phyloP scores from a whole-genome alignment of 2,113 vertebrate species.

The Tursiops truncatus region DNA sequence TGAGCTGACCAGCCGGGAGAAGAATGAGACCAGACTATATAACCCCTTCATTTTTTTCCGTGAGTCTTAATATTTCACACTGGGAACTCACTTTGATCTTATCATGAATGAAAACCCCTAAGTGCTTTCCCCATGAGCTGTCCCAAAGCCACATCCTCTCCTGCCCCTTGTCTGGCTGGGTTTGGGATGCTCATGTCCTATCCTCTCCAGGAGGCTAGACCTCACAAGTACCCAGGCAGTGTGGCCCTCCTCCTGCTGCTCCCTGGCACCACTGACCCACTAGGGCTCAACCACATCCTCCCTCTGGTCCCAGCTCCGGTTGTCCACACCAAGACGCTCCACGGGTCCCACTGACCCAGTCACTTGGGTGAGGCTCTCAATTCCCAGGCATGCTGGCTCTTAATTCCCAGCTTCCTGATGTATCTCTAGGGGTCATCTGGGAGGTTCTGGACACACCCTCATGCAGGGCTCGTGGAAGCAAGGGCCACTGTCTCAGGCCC shows the following conservation, averaged over 20 bases:
- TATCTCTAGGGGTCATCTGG: not conserved
- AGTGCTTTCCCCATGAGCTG: not conserved
- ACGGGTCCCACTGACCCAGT: not conserved
- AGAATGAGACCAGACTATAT: not conserved
- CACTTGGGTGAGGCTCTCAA: not conserved
- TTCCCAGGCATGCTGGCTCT: not conserved
- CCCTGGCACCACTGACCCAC: not conserved
- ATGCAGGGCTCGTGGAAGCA: not conserved
- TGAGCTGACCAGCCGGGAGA: not conserved
- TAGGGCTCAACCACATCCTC: not conserved
- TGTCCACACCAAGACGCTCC: not conserved
- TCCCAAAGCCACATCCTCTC: not conserved
- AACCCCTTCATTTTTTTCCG: not conserved
- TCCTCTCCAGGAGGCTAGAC: not conserved
- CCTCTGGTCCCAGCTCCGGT: not conserved
- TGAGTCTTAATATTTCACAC: not conserved
- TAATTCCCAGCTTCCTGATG: not conserved
- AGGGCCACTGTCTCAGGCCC: not conserved
- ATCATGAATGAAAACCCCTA: not conserved
- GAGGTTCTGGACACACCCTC: not conserved
- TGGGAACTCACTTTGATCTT: not conserved
- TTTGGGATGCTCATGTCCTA: not conserved
- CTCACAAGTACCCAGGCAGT: not conserved
- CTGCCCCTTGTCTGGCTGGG: not conserved
- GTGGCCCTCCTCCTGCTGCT: not conserved